Evolutionary conservation across 2,888 invertebrate species (phyloP).

Genomic region (Pseudeuparius sepicola): DNA sequence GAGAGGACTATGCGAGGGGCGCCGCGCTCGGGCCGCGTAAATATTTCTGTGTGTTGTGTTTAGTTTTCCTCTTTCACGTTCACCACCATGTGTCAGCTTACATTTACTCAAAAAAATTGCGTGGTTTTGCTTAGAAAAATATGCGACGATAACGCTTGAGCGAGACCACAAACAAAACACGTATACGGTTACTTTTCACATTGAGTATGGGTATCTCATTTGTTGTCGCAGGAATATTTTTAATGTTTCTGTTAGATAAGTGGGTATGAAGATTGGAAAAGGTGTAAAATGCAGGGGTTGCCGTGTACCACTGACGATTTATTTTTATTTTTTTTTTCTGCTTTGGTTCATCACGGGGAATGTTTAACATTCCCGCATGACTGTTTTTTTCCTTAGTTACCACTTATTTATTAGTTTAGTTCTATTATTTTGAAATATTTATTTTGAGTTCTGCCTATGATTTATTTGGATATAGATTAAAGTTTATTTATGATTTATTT

Average conservation of each 20-base stretch:
- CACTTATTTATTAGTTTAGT: conserved; percentile 29
- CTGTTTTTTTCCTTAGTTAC: conserved; percentile 24
- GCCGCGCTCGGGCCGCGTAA: conserved; percentile 26
- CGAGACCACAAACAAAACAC: conserved; percentile 33
- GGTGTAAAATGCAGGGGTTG: too few relatives aligned
- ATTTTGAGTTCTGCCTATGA: conserved; percentile 27
- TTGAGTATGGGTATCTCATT: conserved; percentile 21
- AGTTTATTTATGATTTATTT: conserved; percentile 34
- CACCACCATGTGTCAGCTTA: conserved; percentile 31
- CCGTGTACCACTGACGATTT: too few relatives aligned
- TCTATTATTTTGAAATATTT: conserved; percentile 24
- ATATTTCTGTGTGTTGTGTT: conserved; percentile 38
- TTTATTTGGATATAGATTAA: conserved; percentile 30
- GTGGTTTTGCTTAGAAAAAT: conserved; percentile 37
- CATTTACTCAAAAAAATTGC: conserved; percentile 28
- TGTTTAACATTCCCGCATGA: conserved; percentile 15
- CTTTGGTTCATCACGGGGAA: conserved; percentile 9
- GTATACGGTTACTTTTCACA: conserved; percentile 10
- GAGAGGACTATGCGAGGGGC: too few relatives aligned
- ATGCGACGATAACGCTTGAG: conserved; percentile 35
- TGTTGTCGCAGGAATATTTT: conserved; percentile 21
- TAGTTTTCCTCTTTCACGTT: conserved; percentile 28
- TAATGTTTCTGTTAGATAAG: too few relatives aligned
- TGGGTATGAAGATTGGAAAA: too few relatives aligned
- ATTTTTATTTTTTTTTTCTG: conserved; percentile 24